Evolutionary conservation across 2,797 vertebrate species (phyloP).

Genomic region (Chloroceryle inda): DNA sequence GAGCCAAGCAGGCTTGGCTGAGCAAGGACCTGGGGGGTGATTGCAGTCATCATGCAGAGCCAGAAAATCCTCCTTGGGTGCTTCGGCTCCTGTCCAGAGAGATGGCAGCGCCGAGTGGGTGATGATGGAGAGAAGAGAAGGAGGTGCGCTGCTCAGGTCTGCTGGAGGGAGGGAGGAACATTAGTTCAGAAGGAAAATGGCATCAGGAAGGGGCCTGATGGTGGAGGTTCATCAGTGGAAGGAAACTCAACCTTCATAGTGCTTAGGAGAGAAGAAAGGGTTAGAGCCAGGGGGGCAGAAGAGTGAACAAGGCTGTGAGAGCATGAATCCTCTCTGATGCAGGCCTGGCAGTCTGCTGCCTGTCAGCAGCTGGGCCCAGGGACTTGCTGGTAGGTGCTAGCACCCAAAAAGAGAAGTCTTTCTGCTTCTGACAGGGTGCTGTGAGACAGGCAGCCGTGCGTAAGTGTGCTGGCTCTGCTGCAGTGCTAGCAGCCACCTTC

Average conservation of each 20-base stretch:
- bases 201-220: background rate
- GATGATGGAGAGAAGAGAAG: background rate
- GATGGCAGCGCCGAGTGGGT: rapidly evolving
- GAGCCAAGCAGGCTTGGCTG: background rate
- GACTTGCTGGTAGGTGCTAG: background rate
- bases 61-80: background rate
- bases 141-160: background rate
- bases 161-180: background rate
- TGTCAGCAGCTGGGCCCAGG: background rate
- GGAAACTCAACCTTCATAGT: background rate
- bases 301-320: background rate
- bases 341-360: background rate
- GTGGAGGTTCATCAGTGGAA: background rate
- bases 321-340: rapidly evolving
- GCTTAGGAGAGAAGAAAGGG: background rate
- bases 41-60: background rate
- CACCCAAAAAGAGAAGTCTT: background rate
- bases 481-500: rapidly evolving
- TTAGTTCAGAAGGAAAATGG: background rate
- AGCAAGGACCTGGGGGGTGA: background rate
- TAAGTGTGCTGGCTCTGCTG: background rate
- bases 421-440: background rate
- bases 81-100: background rate
- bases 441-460: rapidly evolving
- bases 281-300: background rate